A percentile compares a stretch with the other conserved stretches of the same genome.
phyloP scores from a whole-genome alignment of 2,113 vertebrate species.

The Xenus cinereus region DNA sequence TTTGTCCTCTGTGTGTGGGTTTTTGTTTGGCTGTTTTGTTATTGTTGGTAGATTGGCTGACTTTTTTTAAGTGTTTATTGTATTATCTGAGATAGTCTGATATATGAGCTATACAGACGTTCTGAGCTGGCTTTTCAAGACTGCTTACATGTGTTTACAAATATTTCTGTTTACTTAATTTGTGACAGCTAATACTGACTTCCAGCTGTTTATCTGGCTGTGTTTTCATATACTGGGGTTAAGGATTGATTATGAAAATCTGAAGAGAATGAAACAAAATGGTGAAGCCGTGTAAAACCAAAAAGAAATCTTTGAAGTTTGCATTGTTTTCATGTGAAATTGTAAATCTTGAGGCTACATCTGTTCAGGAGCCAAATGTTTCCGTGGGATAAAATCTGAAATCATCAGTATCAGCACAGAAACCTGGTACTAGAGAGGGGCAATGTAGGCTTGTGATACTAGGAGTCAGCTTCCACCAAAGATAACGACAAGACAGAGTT shows the following conservation, averaged over 20 bases:
- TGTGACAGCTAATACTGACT: not conserved
- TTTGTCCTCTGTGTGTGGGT: not conserved
- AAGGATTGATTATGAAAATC: not conserved
- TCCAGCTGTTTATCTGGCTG: constrained; percentile 20
- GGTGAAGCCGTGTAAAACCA: not conserved
- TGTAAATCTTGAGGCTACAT: not conserved
- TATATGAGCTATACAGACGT: not conserved
- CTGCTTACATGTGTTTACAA: not conserved
- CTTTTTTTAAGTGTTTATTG: not conserved
- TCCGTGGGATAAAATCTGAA: not conserved
- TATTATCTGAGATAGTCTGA: not conserved
- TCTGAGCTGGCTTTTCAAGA: not conserved
- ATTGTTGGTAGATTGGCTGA: not conserved
- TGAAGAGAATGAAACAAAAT: not conserved
- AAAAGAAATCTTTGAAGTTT: not conserved
- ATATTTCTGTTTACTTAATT: constrained; percentile 1
- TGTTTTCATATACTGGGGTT: not conserved
- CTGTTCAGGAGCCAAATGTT: not conserved
- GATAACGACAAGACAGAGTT: not conserved
- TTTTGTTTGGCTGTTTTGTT: not conserved
- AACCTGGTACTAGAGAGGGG: not conserved
- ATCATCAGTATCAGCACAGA: not conserved
- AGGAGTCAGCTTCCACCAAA: not conserved
- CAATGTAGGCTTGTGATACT: not conserved
- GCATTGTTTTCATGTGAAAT: not conserved